Base-by-base conservation (phyloP, 2,797 vertebrate species). In the Pristis pectinata region DNA sequence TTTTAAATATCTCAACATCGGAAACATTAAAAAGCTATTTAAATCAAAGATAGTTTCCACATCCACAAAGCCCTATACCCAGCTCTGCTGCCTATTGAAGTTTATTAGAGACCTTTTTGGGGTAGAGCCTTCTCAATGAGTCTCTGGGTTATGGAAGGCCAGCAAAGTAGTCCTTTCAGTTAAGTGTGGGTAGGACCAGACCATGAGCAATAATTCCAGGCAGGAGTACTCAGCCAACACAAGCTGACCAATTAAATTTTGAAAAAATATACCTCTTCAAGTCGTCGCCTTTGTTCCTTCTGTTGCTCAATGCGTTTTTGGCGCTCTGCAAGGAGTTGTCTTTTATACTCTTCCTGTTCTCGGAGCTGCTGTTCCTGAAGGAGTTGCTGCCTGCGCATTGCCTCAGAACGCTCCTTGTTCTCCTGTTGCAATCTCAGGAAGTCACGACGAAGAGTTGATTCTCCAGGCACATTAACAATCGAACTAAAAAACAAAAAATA, bases 221-320 rank as follows among this genome's bases (percentile, higher is more conserved):
- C 24, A 72, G 70, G 70, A 72, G 70, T 72, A 24, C 70, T 72
- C 70, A 72, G 22, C 64, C 64, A 49, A 67, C 64, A 49, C 17
- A 22, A 67, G 64, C 24, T 72, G 27, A 72, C 70, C 70, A 30
- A 4, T 6, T 72, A 72, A 24, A 72, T 30, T 24, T 94, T 30
- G 22, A 22, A 24, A 72, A 72, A 24, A 27, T 72, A 24, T 96
- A 98, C 98, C 98, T 98, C 98, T 96, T 98, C 98, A 59, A 98
- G 97, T 49, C 98, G 96, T 95, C 98, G 96, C 95, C 98, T 97
- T 96, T 98, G 98, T 95, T 98, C 98, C 95, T 98, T 98, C 97
- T 98, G 98, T 96, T 98, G 98, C 96, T 98, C 98, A 0, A 98
- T 98, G 64, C 98, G 98, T 74, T 98, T 98, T 96, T 98, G 98